Base-by-base conservation (phyloP, 2,797 vertebrate species). In the Spea hammondii region DNA sequence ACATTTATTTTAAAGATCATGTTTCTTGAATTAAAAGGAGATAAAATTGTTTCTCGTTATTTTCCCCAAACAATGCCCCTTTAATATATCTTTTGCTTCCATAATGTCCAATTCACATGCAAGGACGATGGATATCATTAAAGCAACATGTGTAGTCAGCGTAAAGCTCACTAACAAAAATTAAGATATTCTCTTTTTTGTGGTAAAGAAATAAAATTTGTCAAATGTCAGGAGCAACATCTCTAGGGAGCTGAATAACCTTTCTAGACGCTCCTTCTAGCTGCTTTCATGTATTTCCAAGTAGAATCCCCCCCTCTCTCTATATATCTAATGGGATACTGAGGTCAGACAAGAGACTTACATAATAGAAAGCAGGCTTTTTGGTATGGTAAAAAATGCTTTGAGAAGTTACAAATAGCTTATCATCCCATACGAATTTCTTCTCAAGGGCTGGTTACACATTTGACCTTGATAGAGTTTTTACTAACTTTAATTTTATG, bases 71-170 rank as follows among this genome's bases (percentile, higher is more conserved):
- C 17, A 72, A 45, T 60, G n/a, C 44, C 8, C 64, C 64, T 62
- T 46, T 54, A 68, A 50, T 60, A n/a, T 66, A 79, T 17, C 53
- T 67, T 49, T 68, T 65, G 46, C 47, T 7, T 67, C 73, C 64
- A 72, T 17, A 72, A 60, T 66, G 65, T 77, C 49, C 48, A 5
- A 80, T 88, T 89, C 88, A 87, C 80, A 89, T 91, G 89, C 89
- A 88, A 90, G 87, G 91, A 92, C 88, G 78, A 84, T 83, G 51
- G 88, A 79, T 84, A 87, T 90, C 88, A 79, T 85, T 72, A 81
- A 87, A 84, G 65, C 85, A 85, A 86, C 88, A 83, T 87, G 86
- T 89, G 85, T 87, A 90, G 91, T 90, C 88, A 91, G 85, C 86
- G 84, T 50, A 48, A 84, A 87, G 84, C 74, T 86, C 84, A 83